These are phyloP conservation scores for Hormaphis cornu DNA, from an alignment of 1,140 invertebrate species.

Conservation along the genomic window DNA sequence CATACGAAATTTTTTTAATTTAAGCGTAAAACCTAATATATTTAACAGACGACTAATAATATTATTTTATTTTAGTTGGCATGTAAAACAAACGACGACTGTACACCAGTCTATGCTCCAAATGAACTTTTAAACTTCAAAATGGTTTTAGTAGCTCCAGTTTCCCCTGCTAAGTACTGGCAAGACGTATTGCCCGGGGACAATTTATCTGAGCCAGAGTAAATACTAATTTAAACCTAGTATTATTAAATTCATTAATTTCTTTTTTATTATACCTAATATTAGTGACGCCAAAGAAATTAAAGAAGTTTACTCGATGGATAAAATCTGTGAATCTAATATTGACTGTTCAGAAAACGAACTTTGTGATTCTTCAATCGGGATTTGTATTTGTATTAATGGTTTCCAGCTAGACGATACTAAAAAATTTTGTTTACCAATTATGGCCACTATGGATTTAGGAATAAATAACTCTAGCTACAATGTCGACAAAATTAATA, in stretches of 20 bases:
- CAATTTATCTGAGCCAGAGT: slow-evolving; percentile 36
- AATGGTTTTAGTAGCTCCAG: slow-evolving; percentile 67
- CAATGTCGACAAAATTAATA: not conserved
- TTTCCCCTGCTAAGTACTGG: slow-evolving; percentile 48
- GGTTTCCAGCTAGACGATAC: slow-evolving; percentile 42
- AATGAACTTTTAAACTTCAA: slow-evolving; percentile 52
- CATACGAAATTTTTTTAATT: too few relatives aligned
- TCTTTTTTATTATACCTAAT: not conserved
- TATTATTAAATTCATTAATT: not conserved
- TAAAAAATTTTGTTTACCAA: slow-evolving; percentile 15
- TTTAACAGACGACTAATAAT: too few relatives aligned
- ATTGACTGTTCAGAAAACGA: slow-evolving; percentile 54
- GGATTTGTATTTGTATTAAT: slow-evolving; percentile 49
- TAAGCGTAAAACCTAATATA: not conserved
- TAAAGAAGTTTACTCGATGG: slow-evolving; percentile 43
- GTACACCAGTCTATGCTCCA: slow-evolving; percentile 54
- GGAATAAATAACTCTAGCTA: not conserved
- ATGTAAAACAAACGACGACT: slow-evolving; percentile 59
- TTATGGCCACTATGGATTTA: not conserved
- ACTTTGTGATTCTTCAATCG: slow-evolving; percentile 25
- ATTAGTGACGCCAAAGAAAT: slow-evolving; percentile 44
- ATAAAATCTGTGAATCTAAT: slow-evolving; percentile 43
- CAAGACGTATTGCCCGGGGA: slow-evolving; percentile 44
- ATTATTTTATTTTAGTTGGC: slow-evolving; percentile 41
- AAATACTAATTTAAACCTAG: slow-evolving; percentile 36